phyloP scores from a whole-genome alignment of 2,888 invertebrate genomes.

The Rosalia funebris region DNA sequence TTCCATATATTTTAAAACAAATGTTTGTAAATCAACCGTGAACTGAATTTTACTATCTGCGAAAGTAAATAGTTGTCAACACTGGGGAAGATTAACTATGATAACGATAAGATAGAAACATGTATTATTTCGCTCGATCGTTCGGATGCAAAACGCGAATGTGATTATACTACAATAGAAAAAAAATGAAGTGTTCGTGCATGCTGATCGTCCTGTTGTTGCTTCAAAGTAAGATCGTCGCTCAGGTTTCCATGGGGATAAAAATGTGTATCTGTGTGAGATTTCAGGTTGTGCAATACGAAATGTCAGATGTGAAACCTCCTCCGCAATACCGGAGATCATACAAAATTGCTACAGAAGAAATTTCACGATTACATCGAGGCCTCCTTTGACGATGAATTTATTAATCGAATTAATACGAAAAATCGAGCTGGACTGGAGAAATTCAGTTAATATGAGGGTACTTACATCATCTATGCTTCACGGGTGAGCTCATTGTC shows the following conservation, averaged over 20 bases:
- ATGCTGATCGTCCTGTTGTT: slow-evolving; percentile 25
- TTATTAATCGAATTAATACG: slow-evolving; percentile 71
- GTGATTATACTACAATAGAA: too few species aligned
- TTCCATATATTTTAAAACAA: slow-evolving; percentile 10
- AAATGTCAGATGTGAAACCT: slow-evolving; percentile 55
- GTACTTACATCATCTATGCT: slow-evolving; percentile 68
- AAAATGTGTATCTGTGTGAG: neutral
- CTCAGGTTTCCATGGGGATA: neutral
- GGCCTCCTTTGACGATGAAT: slow-evolving; percentile 69
- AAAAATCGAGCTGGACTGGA: slow-evolving; percentile 69
- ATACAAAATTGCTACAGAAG: slow-evolving; percentile 70
- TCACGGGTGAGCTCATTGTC: slow-evolving; percentile 64
- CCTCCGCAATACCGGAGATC: slow-evolving; percentile 67
- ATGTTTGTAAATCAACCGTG: slow-evolving; percentile 15
- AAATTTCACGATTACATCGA: slow-evolving; percentile 62
- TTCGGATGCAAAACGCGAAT: slow-evolving; percentile 1
- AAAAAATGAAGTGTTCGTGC: slow-evolving; percentile 30
- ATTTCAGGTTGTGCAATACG: slow-evolving; percentile 32
- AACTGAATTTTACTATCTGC: slow-evolving; percentile 8
- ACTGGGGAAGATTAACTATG: slow-evolving; percentile 11
- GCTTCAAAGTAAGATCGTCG: slow-evolving; percentile 23
- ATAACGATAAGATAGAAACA: slow-evolving; percentile 21
- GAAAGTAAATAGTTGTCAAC: slow-evolving; percentile 6
- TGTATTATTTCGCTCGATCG: slow-evolving; percentile 5
- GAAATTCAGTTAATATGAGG: slow-evolving; percentile 68